A percentile compares a stretch with the other conserved stretches of the same genome.
Conservation (phyloP, 2,797 vertebrate species). For the Sylvia borin region DNA sequence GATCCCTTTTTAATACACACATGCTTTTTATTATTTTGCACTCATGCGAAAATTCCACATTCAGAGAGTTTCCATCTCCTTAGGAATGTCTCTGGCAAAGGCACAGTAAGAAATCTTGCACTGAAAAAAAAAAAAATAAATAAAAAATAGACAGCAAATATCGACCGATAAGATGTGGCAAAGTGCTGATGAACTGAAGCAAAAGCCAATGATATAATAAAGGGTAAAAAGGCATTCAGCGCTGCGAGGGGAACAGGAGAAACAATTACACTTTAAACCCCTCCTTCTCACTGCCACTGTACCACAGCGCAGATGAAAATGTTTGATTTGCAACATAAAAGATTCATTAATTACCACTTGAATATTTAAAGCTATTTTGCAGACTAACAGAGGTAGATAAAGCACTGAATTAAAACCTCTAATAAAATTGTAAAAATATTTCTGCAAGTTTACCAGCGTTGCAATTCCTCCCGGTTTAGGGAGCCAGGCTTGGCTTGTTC, state of each 20-base stretch:
- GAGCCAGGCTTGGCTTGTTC: slow-evolving; percentile 62
- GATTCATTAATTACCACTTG: slow-evolving; percentile 84
- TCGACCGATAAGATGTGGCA: slow-evolving; percentile 18
- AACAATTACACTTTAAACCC: slow-evolving; percentile 73
- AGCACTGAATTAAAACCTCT: slow-evolving; percentile 79
- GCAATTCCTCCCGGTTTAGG: slow-evolving; percentile 53
- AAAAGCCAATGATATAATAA: slow-evolving; percentile 47
- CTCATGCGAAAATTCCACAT: slow-evolving; percentile 84
- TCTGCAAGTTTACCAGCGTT: slow-evolving; percentile 71
- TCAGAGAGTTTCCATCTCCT: slow-evolving; percentile 83
- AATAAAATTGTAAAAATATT: slow-evolving; percentile 84
- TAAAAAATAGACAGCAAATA: slow-evolving; percentile 61
- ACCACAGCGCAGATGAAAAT: slow-evolving; percentile 74
- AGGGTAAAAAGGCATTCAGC: slow-evolving; percentile 56
- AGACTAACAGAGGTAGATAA: slow-evolving; percentile 80
- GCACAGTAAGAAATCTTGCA: slow-evolving; percentile 69
- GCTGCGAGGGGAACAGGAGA: slow-evolving; percentile 44
- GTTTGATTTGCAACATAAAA: slow-evolving; percentile 84
- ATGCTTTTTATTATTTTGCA: slow-evolving; percentile 88
- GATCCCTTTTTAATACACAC: slow-evolving; percentile 83
- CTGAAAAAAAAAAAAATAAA: slow-evolving; percentile 7
- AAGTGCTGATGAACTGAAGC: slow-evolving; percentile 37
- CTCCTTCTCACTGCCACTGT: slow-evolving; percentile 54
- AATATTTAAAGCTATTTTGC: slow-evolving; percentile 83
- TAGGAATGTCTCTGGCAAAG: slow-evolving; percentile 81